phyloP scores from a whole-genome alignment of 2,113 vertebrate species.

The Tetrao urogallus region DNA sequence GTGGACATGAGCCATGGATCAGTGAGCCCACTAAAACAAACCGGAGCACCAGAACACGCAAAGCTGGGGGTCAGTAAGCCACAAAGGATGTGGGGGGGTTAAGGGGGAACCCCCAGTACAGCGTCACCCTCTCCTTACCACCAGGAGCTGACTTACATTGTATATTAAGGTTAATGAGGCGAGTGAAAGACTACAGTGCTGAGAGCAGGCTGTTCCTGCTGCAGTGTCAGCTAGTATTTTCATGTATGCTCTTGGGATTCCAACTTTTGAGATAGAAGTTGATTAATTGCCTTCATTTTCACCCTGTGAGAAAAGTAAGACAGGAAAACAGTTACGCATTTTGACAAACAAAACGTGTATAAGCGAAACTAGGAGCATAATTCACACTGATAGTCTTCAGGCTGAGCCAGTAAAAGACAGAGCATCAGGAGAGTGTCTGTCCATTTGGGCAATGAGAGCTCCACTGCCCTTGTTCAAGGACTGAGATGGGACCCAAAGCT shows the following conservation, averaged over 20 bases:
- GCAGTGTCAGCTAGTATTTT: constrained; percentile 31
- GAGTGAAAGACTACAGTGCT: constrained; percentile 49
- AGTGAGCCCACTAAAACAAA: constrained; percentile 2
- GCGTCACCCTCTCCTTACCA: neutral
- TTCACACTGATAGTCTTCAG: neutral
- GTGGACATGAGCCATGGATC: neutral
- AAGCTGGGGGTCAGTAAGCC: neutral
- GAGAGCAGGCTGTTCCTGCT: constrained; percentile 23
- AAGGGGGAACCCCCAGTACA: neutral
- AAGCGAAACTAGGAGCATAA: neutral
- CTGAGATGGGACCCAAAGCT: neutral
- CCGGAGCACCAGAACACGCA: neutral
- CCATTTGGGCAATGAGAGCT: neutral
- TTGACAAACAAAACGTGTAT: neutral
- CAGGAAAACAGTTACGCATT: neutral
- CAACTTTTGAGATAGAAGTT: neutral
- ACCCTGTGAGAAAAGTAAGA: constrained; percentile 59
- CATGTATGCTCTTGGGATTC: constrained; percentile 46
- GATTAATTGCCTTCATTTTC: constrained; percentile 60
- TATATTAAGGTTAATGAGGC: neutral
- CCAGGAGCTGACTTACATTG: constrained; percentile 2
- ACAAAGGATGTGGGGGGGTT: neutral
- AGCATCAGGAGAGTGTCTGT: rapidly evolving
- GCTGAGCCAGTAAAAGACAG: neutral
- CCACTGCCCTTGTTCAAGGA: neutral